Percentiles rank a stretch among this genome's conserved stretches.
phyloP scores from a whole-genome alignment of 2,888 invertebrate genomes.

The Cephus spinipes region DNA sequence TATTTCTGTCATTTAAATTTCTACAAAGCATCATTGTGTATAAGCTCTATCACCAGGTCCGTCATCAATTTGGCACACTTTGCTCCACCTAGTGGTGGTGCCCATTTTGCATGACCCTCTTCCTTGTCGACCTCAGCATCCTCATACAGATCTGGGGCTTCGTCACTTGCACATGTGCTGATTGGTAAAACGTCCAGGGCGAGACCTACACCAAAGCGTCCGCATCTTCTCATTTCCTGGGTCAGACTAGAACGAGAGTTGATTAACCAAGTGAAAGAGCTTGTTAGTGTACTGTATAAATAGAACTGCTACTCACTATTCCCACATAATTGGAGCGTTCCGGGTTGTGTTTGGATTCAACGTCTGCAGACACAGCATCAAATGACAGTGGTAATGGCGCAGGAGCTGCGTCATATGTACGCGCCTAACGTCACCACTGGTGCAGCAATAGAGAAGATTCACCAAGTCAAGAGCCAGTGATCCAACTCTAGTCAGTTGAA shows the following conservation, averaged over 20 bases:
- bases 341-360: slow-evolving; percentile 69
- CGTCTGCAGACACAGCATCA: slow-evolving; percentile 70
- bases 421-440: slow-evolving; percentile 73
- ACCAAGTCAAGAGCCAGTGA: slow-evolving; percentile 78
- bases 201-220: slow-evolving; percentile 76
- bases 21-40: slow-evolving; percentile 73
- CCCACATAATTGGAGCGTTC: slow-evolving; percentile 68
- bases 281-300: neutral
- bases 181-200: slow-evolving; percentile 81
- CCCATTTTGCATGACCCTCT: slow-evolving; percentile 61
- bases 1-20: neutral
- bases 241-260: slow-evolving; percentile 59
- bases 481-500: slow-evolving; percentile 78
- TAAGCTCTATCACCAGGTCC: slow-evolving; percentile 76
- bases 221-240: slow-evolving; percentile 74
- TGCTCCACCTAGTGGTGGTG: slow-evolving; percentile 70
- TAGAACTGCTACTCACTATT: slow-evolving; percentile 68
- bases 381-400: slow-evolving; percentile 72
- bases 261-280: neutral
- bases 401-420: slow-evolving; percentile 72
- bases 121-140: slow-evolving; percentile 36
- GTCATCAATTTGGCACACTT: slow-evolving; percentile 76
- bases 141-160: slow-evolving; percentile 78
- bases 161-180: slow-evolving; percentile 77
- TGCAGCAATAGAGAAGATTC: slow-evolving; percentile 76